Evolutionary conservation across 1,140 invertebrate species (phyloP).

Genomic region (Drosophila pseudoobscura): DNA sequence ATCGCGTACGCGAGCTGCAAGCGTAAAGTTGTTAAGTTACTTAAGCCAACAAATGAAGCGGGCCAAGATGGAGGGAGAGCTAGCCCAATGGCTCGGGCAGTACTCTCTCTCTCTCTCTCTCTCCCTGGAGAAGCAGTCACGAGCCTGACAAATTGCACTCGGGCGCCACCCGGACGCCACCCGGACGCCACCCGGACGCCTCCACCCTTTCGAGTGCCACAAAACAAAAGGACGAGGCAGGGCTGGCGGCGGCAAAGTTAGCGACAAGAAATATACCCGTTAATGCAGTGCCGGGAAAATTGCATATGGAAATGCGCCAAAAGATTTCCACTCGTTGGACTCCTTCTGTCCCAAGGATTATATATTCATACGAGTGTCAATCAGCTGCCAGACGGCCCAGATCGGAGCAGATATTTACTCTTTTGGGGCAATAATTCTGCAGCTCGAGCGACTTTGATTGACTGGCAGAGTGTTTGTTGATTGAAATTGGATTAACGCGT

Average conservation of each 20-base stretch:
- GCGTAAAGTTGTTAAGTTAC: constrained; percentile 82
- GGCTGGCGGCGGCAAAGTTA: constrained; percentile 5
- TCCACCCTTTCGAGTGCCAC: constrained; percentile 6
- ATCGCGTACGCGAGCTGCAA: constrained; percentile 74
- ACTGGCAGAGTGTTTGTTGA: constrained; percentile 19
- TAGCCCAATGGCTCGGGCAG: neutral
- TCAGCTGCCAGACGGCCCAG: constrained; percentile 18
- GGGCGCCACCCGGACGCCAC: too few relatives aligned
- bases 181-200: too few relatives aligned
- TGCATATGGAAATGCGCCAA: constrained; percentile 54
- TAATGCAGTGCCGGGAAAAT: constrained; percentile 38
- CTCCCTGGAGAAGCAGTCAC: constrained; percentile 52
- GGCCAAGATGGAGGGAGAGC: constrained; percentile 18
- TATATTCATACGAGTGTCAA: constrained; percentile 68
- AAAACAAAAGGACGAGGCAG: constrained; percentile 51
- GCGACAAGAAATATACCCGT: constrained; percentile 6
- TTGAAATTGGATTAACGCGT: constrained; percentile 41
- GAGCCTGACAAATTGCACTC: constrained; percentile 78
- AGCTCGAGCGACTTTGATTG: constrained; percentile 25
- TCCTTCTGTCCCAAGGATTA: constrained; percentile 20
- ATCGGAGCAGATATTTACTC: constrained; percentile 16
- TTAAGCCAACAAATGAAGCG: constrained; percentile 81
- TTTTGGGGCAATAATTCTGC: constrained; percentile 12
- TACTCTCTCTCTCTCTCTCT: neutral
- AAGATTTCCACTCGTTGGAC: constrained; percentile 49